phyloP scores from a whole-genome alignment of 2,797 vertebrate species.

The Ataeniobius toweri region DNA sequence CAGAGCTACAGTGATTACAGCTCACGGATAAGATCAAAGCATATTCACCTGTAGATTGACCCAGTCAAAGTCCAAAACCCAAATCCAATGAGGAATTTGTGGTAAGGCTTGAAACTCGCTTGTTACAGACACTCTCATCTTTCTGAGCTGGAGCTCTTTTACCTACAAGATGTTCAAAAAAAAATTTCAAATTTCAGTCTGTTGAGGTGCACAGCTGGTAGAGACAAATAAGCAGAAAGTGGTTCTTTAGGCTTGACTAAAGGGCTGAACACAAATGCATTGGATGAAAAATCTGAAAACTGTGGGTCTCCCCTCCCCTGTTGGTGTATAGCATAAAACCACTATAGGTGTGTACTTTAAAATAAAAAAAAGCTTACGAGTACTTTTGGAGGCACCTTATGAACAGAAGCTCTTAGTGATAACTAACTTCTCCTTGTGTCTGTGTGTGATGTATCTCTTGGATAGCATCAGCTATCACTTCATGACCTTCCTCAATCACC shows the following conservation, averaged over 20 bases:
- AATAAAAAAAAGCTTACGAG: background rate
- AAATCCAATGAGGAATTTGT: background rate
- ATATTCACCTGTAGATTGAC: background rate
- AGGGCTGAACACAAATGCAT: background rate
- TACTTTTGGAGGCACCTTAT: background rate
- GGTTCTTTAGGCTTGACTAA: background rate
- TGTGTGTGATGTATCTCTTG: background rate
- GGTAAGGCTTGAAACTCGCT: background rate
- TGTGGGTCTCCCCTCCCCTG: background rate
- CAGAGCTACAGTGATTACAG: background rate
- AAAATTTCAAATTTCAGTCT: background rate
- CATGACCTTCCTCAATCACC: conserved; percentile 7
- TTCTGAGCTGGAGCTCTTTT: background rate
- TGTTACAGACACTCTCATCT: background rate
- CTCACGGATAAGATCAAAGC: background rate
- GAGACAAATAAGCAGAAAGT: background rate
- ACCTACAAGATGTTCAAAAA: background rate
- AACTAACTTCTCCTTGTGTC: background rate
- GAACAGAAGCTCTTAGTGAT: background rate
- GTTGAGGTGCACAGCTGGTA: background rate
- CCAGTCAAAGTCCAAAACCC: background rate
- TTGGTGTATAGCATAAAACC: background rate
- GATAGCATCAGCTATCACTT: background rate
- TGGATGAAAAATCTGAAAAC: background rate
- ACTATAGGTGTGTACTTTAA: background rate